Evolutionary conservation across 2,888 invertebrate species (phyloP), one percentile per base, ranked within the genome.

Genomic region (Parnassius smintheus): DNA sequence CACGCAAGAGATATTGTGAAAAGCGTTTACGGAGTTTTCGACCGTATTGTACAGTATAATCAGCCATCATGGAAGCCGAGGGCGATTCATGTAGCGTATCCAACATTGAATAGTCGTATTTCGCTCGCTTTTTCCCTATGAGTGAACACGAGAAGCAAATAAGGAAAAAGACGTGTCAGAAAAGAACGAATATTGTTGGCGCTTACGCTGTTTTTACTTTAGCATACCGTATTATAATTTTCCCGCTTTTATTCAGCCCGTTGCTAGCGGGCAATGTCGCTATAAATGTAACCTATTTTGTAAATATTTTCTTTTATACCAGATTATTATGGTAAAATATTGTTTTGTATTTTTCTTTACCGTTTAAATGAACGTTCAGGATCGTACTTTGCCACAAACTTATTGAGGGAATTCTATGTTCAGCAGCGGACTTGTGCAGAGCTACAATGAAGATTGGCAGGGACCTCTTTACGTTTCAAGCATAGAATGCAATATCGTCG

Each of bases 31-130:
- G 72, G 85, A 78, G 83, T 88, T 89, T 71, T 75, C 75, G 80
- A 75, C 82, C 87, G 75, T 82, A 88, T 85, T 87, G 84, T 81
- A 81, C 85, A 87, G 91, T 91, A 92, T 92, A 91, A 92, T 92
- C 92, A 88, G 91, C 92, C 85, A 92, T 92, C 89, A 92, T 92
- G 91, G 82, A 83, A 86, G 78, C 83, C 86, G 77, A 80, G 85
- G 80, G 86, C 86, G 83, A 88, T 88, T 86, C 85, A 84, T 80
- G 79, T 80, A 81, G 72, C 76, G 67, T 68, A 72, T 78, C 70
- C 71, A 74, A 72, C 75, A 70, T 68, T 73, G 78, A 85, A 92
- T 85, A 78, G 81, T 81, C 87, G 80, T 89, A 83, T 74, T 76
- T 85, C 91, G 91, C 89, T 73, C 68, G 68, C 65, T 73, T 82